Evolutionary conservation across 2,888 invertebrate genomes (phyloP), one percentile per base, ranked within the genome.

Genomic region (Tachystola acroxantha): DNA sequence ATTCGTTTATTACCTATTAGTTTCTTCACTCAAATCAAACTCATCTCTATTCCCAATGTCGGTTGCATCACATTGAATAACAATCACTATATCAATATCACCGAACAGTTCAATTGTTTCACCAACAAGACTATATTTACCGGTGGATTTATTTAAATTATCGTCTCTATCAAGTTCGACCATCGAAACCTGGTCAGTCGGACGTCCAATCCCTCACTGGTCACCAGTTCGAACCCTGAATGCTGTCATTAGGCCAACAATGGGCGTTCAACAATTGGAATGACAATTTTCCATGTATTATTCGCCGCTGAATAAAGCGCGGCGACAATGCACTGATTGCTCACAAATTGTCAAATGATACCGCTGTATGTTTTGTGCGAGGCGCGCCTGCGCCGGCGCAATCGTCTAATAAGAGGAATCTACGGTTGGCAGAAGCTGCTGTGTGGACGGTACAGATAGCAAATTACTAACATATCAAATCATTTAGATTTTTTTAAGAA

Each of bases 301-400:
- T 86, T 81, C 76, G 81, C 71, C 64, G 70, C 65, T 80, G 86
- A 86, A 86, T 86, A 86, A 85, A 84, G 84, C 70, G 78, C 84
- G 86, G 82, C 74, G 86, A 86, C 86, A 86, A 86, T 76, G 79
- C 78, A 72, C 65, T 81, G 86, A 86, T 85, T 86, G 86, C 85
- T 86, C 82, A 69, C 86, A 81, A 86, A 86, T 86, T 86, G 86
- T 86, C 84, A 77, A 79, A 86, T 85, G 86, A 85, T 84, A 84
- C 84, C 76, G 64, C 63, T 66, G 71, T 78, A 74, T 79, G 82
- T 80, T 82, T 81, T 81, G 79, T 81, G 56, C 62, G 66, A 52
- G 79, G 69, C 76, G 80, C 79, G 77, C 79, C 85, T 62, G 72
- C 59, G 63, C 58, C 40, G 43, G 3, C 7, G 34, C 44, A 45